phyloP scores from a whole-genome alignment of 2,888 invertebrate genomes.

The Perizoma flavofasciatum region DNA sequence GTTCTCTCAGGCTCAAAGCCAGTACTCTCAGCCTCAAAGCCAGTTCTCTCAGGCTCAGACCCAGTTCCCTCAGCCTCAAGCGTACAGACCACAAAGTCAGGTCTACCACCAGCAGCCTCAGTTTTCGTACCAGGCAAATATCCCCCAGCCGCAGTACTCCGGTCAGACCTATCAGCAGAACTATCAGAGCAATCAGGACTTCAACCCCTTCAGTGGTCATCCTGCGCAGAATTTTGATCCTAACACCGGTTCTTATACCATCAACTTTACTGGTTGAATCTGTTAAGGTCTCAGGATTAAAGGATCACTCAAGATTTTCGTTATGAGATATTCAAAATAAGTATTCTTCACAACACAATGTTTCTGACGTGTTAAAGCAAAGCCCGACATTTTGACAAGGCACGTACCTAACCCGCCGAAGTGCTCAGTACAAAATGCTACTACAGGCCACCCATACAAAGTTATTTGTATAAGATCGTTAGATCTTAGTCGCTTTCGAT shows the following conservation, averaged over 20 bases:
- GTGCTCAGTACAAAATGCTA: too few species aligned
- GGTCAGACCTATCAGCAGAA: constrained; percentile 50
- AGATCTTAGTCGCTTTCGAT: neutral
- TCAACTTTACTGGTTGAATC: constrained; percentile 87
- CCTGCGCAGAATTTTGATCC: constrained; percentile 90
- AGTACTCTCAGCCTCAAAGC: constrained; percentile 72
- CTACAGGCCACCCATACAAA: too few species aligned
- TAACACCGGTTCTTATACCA: constrained; percentile 89
- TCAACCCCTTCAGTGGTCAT: constrained; percentile 85
- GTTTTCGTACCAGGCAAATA: constrained; percentile 50
- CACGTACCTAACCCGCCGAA: too few species aligned
- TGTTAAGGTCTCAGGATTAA: constrained; percentile 17
- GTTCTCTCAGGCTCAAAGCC: constrained; percentile 65
- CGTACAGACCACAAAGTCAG: constrained; percentile 46
- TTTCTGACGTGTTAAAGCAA: too few species aligned
- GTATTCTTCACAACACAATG: too few species aligned
- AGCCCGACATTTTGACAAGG: too few species aligned
- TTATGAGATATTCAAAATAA: too few species aligned
- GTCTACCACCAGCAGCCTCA: constrained; percentile 43
- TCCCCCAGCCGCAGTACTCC: constrained; percentile 46
- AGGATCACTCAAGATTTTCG: constrained; percentile 1
- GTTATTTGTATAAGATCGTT: too few species aligned
- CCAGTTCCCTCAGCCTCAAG: constrained; percentile 62
- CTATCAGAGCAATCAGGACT: constrained; percentile 62
- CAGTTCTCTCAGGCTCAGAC: constrained; percentile 72